A percentile compares a stretch with the other conserved stretches of the same genome.
Conservation (phyloP, 2,888 invertebrate species). For the Nomada goodeniana region DNA sequence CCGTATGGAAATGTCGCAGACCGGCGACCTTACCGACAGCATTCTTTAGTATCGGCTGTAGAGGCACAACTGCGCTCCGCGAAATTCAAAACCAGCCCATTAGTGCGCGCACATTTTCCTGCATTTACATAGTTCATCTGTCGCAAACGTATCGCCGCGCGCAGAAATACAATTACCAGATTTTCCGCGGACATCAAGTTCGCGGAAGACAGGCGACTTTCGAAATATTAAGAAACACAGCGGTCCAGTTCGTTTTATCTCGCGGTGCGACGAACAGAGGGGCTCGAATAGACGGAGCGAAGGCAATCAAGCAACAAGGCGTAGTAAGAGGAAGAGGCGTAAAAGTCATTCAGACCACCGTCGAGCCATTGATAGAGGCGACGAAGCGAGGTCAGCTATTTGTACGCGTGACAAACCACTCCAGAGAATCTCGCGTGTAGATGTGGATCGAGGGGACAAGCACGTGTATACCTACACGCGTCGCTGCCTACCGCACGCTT, state of each 20-base stretch:
- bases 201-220: neutral
- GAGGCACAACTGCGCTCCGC: neutral
- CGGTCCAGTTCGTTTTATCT: no score
- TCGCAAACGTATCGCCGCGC: no score
- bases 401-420: constrained; percentile 83
- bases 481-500: neutral
- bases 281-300: constrained; percentile 39
- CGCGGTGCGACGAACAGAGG: neutral
- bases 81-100: no score
- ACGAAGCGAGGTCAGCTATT: constrained; percentile 83
- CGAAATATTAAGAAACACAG: neutral
- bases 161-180: neutral
- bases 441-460: constrained; percentile 56
- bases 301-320: constrained; percentile 72
- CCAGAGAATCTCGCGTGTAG: constrained; percentile 77
- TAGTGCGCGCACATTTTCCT: no score
- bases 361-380: constrained; percentile 82
- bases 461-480: constrained; percentile 32
- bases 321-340: constrained; percentile 77
- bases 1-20: no score
- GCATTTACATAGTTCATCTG: no score
- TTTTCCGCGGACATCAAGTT: no score
- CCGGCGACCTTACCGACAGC: neutral
- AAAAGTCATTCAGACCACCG: constrained; percentile 78
- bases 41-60: neutral